These are phyloP conservation scores for Myotis findleyi DNA, from an alignment of 2,797 vertebrate genomes.

Conservation along the genomic window DNA sequence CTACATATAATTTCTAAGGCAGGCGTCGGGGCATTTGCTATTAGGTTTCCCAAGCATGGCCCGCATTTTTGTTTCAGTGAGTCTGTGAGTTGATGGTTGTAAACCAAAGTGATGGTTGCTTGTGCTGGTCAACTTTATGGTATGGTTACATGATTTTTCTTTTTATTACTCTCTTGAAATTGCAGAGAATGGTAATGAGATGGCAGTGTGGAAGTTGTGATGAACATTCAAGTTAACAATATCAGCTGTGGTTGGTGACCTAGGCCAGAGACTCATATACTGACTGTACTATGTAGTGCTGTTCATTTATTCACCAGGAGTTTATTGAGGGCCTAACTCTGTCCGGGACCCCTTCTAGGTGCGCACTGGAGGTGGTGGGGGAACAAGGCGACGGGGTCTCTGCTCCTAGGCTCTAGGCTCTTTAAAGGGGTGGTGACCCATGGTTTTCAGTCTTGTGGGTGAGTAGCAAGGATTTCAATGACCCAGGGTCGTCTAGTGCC, in stretches of 20 bases:
- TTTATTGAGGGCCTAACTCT: not conserved
- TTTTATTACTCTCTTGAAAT: not conserved
- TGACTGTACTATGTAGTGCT: rapidly evolving
- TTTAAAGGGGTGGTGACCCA: not conserved
- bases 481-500: not conserved
- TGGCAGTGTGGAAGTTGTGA: not conserved
- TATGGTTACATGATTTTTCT: not conserved
- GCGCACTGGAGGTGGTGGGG: not conserved
- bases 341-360: not conserved
- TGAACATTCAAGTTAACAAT: not conserved
- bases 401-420: not conserved
- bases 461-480: not conserved
- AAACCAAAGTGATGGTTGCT: not conserved
- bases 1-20: not conserved
- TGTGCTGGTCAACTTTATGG: not conserved
- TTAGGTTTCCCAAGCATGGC: not conserved
- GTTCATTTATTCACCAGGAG: not conserved
- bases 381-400: not conserved
- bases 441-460: not conserved
- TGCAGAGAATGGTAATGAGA: not conserved
- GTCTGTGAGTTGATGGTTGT: not conserved
- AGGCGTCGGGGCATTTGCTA: not conserved
- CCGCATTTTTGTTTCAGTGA: not conserved
- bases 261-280: not conserved
- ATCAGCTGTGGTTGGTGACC: not conserved